Conservation (phyloP, 1,140 invertebrate genomes). For the Pentalonia nigronervosa region DNA sequence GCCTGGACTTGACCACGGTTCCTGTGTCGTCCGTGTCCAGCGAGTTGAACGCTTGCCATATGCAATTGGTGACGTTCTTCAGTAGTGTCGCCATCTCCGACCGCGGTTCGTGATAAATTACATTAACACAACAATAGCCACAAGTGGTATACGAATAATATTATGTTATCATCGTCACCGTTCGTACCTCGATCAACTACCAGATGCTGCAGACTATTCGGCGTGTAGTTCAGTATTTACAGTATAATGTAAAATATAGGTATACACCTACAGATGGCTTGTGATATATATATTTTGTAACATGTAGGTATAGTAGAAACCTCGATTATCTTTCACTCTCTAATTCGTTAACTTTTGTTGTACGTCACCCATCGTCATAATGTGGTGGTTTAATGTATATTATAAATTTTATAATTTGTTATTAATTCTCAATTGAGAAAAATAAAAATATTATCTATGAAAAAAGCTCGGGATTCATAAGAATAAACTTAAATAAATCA, state of each 20-base stretch:
- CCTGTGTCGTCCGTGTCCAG: constrained; percentile 70
- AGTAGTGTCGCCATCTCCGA: constrained; percentile 71
- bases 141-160: not conserved
- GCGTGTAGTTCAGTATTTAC: not conserved
- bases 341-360: no score
- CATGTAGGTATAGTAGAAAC: no score
- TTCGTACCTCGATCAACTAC: not conserved
- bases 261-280: not conserved
- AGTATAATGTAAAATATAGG: not conserved
- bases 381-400: no score
- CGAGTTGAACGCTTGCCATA: constrained; percentile 80
- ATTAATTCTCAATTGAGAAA: no score
- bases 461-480: no score
- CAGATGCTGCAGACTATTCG: not conserved
- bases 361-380: no score
- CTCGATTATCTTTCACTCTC: no score
- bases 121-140: not conserved
- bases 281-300: not conserved
- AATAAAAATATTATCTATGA: no score
- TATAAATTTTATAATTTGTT: no score
- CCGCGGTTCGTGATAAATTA: not conserved
- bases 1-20: constrained; percentile 76
- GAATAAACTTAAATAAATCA: no score
- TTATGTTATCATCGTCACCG: not conserved
- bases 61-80: constrained; percentile 75